These are phyloP conservation scores for Fulmarus glacialis DNA, from an alignment of 2,113 vertebrate species.

Conservation along the genomic window DNA sequence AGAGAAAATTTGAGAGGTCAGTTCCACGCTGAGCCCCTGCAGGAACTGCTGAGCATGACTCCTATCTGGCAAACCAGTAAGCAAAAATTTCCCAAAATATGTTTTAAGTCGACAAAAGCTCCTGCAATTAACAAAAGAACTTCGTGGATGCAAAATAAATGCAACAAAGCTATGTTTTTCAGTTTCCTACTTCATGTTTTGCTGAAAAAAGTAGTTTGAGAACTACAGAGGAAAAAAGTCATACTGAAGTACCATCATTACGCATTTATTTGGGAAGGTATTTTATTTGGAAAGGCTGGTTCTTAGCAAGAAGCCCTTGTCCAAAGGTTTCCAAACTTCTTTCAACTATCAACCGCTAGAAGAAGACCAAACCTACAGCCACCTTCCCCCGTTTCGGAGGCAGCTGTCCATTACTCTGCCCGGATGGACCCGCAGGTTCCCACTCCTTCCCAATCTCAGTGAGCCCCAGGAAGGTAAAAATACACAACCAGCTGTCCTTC, in stretches of 20 bases:
- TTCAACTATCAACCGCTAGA: neutral
- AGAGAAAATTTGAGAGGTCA: neutral
- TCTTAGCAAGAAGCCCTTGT: neutral
- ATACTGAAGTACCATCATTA: neutral
- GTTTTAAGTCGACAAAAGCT: neutral
- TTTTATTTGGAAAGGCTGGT: neutral
- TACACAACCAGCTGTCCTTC: neutral
- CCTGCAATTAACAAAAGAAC: neutral
- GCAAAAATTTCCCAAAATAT: neutral
- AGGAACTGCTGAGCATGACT: neutral
- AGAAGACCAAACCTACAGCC: neutral
- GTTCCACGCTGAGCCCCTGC: neutral
- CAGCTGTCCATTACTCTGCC: neutral
- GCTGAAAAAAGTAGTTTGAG: neutral
- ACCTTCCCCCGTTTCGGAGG: neutral
- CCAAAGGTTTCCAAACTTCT: neutral
- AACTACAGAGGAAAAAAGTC: neutral
- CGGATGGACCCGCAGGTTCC: fast-evolving
- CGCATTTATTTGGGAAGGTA: neutral
- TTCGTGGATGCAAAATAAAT: neutral
- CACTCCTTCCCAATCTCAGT: neutral
- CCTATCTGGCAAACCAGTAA: neutral
- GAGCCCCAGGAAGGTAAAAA: neutral
- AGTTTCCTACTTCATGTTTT: neutral
- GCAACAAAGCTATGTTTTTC: neutral